Conservation (phyloP, 2,888 invertebrate genomes). For the Drosophila sordidapex region DNA sequence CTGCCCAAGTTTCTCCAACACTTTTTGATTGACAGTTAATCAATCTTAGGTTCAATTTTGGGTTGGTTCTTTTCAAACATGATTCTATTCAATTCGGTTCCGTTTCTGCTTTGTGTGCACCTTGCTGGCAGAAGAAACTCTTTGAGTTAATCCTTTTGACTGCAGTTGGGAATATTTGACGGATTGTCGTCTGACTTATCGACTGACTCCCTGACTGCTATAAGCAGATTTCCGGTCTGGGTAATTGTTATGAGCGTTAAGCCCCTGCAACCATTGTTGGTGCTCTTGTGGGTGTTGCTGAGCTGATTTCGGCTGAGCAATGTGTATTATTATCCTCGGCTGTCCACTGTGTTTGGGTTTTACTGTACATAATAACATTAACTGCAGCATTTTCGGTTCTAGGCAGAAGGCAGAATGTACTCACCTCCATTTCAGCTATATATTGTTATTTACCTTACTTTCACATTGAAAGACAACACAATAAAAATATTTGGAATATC, state of each 20-base stretch:
- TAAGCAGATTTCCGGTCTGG: constrained; percentile 76
- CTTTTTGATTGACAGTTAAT: constrained; percentile 76
- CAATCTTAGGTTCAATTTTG: constrained; percentile 64
- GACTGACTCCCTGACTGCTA: constrained; percentile 26
- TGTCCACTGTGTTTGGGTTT: constrained; percentile 15
- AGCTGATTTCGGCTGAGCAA: constrained; percentile 35
- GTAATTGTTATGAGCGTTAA: constrained; percentile 62
- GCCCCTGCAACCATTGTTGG: constrained; percentile 44
- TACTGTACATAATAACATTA: constrained; percentile 16
- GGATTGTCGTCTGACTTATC: constrained; percentile 69
- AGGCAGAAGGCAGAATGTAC: not conserved
- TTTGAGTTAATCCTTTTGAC: constrained; percentile 77
- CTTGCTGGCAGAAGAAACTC: constrained; percentile 45
- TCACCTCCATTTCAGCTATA: not conserved
- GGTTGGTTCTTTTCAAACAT: constrained; percentile 71
- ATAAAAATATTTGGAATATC: constrained; percentile 7
- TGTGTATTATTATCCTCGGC: constrained; percentile 12
- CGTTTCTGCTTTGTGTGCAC: constrained; percentile 52
- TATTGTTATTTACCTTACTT: not conserved
- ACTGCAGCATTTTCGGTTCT: not conserved
- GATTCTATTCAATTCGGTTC: constrained; percentile 62
- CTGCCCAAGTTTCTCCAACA: constrained; percentile 23
- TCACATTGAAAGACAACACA: not conserved
- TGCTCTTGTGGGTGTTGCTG: constrained; percentile 43
- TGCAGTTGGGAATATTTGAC: constrained; percentile 57